Base-by-base conservation (phyloP, 2,113 vertebrate genomes). In the Oryzias celebensis region DNA sequence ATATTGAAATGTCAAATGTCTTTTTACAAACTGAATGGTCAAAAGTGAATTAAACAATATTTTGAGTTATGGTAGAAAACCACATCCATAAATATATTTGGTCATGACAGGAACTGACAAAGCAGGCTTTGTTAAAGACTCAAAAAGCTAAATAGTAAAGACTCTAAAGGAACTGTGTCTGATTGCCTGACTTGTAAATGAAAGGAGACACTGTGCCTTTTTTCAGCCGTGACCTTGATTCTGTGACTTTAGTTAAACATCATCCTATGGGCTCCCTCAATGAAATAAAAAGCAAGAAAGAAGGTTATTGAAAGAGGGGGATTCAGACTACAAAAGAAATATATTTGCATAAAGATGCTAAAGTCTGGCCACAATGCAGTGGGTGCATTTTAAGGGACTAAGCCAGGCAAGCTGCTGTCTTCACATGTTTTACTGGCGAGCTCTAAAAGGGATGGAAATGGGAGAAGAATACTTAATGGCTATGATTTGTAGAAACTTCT, bases 401-500 rank as follows among this genome's bases (percentile, higher is more conserved):
- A 84, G 66, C 78, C 46, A 45, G 71, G 54, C 44, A 45, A 80
- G 66, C 68, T 63, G 80, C 77, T 70, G 77, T 86, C 79, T 75
- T 58, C 48, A 74, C 77, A 71, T 68, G 71, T 83, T 79, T 80
- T 68, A 62, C 66, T 58, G 56, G 58, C 28, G 14, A 63, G 67
- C 68, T 87, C 84, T 86, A 77, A 78, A 85, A 77, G 67, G 62
- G 31, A 77, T 78, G 81, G 77, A 80, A 89, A 85, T 82, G 46
- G 71, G 78, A 67, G 71, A 82, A 75, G 78, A 83, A 88, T 78
- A 77, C 77, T 81, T 82, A 75, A 87, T 81, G 61, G 77, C 53
- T 78, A 60, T 75, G 75, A 87, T 87, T 66, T 46, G 61, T 67
- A 53, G 58, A 54, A 74, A 80, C 51, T 60, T 80, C 65, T 68